Percentiles rank a stretch among this genome's conserved stretches.
These are phyloP conservation scores for Diplosoma virens DNA, from an alignment of 23 tunicate genomes.

Conservation along the genomic window DNA sequence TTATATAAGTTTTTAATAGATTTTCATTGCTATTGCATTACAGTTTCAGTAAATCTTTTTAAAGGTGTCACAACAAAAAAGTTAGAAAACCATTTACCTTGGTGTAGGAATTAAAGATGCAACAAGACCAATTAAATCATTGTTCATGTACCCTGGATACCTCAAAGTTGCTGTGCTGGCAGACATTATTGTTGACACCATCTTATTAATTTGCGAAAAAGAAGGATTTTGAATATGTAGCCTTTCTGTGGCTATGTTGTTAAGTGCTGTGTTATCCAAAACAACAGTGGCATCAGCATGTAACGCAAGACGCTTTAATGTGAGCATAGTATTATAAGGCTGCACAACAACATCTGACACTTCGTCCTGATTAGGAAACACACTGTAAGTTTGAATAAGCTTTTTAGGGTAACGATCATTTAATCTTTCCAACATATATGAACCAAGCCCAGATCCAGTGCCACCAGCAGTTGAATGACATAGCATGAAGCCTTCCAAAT, in stretches of 20 bases:
- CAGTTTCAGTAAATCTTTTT: too few species aligned
- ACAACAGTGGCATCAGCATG: slow-evolving; percentile 98
- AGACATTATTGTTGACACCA: slow-evolving; percentile 99
- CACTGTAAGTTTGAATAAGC: slow-evolving; percentile 95
- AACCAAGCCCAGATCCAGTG: slow-evolving; percentile 97
- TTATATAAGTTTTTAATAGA: too few species aligned
- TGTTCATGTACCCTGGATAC: slow-evolving; percentile 99
- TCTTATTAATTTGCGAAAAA: slow-evolving; percentile 93
- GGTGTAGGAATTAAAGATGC: slow-evolving; percentile 97
- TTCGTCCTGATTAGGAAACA: slow-evolving; percentile 98
- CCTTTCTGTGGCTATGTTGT: slow-evolving; percentile 94
- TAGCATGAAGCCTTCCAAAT: slow-evolving; percentile 94
- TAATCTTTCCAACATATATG: slow-evolving; percentile 84
- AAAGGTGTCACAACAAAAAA: too few species aligned
- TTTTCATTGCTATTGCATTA: too few species aligned
- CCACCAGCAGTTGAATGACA: slow-evolving; percentile 99
- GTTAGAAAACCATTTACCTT: slow-evolving; percentile 45
- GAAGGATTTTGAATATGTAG: slow-evolving; percentile 94
- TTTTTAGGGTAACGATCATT: slow-evolving; percentile 98
- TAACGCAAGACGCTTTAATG: slow-evolving; percentile 82
- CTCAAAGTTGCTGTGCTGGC: slow-evolving; percentile 99
- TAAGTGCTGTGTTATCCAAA: slow-evolving; percentile 94
- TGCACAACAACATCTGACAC: slow-evolving; percentile 99
- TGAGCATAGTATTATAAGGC: slow-evolving; percentile 97
- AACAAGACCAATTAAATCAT: slow-evolving; percentile 89